Conservation (phyloP, 1,140 invertebrate species). For the Ceratitis capitata region DNA sequence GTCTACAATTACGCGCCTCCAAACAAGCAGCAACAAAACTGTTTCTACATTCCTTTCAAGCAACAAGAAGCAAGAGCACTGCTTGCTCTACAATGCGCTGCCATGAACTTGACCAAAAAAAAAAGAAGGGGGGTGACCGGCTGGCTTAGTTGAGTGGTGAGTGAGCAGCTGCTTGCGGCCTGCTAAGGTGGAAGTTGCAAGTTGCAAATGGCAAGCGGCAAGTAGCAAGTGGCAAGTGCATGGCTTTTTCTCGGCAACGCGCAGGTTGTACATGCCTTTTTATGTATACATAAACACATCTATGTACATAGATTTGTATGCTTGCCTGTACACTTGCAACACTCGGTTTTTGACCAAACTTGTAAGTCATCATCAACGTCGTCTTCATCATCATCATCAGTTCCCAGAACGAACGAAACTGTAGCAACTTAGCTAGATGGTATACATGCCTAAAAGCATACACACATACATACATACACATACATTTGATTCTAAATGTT, state of each 20-base stretch:
- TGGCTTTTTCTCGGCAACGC: neutral
- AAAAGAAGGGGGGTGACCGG: neutral
- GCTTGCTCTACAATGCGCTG: neutral
- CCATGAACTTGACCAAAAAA: constrained; percentile 35
- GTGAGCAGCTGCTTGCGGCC: no score
- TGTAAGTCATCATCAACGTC: constrained; percentile 10
- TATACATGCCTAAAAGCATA: neutral
- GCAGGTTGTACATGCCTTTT: constrained; percentile 19
- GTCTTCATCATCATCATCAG: neutral
- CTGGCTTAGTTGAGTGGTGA: no score
- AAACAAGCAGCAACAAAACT: neutral
- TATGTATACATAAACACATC: neutral
- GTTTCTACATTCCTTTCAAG: neutral
- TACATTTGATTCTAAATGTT: neutral
- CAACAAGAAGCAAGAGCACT: neutral
- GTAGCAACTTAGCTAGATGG: no score
- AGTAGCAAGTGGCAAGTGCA: neutral
- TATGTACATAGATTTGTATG: neutral
- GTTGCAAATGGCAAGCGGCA: neutral
- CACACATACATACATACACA: neutral
- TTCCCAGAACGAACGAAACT: neutral
- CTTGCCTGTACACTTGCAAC: neutral
- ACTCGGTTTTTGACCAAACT: neutral
- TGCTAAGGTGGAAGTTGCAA: neutral
- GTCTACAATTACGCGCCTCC: constrained; percentile 5